Conservation (phyloP, 2,888 invertebrate species). For the Lasioglossum morio region DNA sequence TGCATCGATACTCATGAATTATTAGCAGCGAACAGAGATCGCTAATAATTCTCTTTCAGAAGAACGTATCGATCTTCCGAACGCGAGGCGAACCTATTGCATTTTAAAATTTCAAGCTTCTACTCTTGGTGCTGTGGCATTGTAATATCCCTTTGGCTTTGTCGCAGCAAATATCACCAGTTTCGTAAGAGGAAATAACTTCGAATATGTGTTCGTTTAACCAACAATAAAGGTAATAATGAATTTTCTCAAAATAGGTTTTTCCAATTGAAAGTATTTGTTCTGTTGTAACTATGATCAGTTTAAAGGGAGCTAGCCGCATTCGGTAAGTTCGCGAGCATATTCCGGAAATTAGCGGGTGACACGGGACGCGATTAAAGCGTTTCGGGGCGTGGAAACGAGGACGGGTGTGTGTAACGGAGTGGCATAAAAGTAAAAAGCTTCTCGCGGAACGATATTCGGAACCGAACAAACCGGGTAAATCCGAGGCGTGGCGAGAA, state of each 20-base stretch:
- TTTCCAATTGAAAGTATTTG: no score
- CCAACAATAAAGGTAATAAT: neutral
- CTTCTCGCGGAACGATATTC: neutral
- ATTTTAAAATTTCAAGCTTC: neutral
- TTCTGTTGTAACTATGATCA: no score
- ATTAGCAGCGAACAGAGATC: neutral
- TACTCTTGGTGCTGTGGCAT: neutral
- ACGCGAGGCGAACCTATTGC: neutral
- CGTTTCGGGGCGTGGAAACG: neutral
- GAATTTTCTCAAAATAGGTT: no score
- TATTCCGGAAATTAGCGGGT: neutral
- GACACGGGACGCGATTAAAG: neutral
- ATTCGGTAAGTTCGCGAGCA: neutral
- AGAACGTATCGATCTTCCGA: neutral
- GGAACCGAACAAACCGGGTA: neutral
- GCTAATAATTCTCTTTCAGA: slow-evolving; percentile 4
- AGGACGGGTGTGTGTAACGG: neutral
- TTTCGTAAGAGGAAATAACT: neutral
- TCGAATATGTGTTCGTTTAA: neutral
- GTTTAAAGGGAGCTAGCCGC: no score
- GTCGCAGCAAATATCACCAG: neutral
- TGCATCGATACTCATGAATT: neutral
- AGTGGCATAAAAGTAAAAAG: neutral
- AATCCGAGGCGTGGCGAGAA: neutral
- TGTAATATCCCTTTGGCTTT: neutral